These are phyloP conservation scores for Cisticola juncidis DNA, from an alignment of 2,113 vertebrate species.

Conservation along the genomic window DNA sequence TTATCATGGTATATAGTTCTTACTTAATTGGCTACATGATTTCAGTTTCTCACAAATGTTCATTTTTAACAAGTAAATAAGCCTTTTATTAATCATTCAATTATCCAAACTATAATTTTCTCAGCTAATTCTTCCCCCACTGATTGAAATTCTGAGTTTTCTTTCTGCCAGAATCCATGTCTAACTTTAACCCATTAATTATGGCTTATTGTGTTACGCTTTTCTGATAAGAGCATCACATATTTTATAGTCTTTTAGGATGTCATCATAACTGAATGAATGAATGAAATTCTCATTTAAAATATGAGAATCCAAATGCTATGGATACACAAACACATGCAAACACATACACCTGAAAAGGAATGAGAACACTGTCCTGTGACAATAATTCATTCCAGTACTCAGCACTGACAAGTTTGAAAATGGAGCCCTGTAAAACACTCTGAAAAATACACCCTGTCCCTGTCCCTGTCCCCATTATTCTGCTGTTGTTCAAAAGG, in stretches of 20 bases:
- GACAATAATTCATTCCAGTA: not conserved
- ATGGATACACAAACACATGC: not conserved
- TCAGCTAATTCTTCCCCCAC: not conserved
- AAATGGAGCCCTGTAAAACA: not conserved
- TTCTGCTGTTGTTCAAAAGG: not conserved
- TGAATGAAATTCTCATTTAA: not conserved
- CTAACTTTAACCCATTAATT: not conserved
- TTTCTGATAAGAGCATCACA: not conserved
- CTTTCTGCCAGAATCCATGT: not conserved
- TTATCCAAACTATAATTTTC: not conserved
- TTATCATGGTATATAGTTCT: not conserved
- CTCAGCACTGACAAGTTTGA: not conserved
- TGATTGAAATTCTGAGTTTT: not conserved
- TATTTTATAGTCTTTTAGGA: not conserved
- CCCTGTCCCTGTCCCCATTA: not conserved
- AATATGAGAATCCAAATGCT: not conserved
- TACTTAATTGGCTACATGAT: not conserved
- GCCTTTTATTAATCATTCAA: not conserved
- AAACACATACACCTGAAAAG: not conserved
- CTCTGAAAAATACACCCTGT: not conserved
- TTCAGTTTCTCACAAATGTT: not conserved
- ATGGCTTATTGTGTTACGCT: not conserved
- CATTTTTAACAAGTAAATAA: not conserved
- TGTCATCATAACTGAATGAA: not conserved
- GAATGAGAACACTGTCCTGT: not conserved